Evolutionary conservation across 2,113 vertebrate genomes (phyloP), one percentile per base, ranked within the genome.

Genomic region (Pteronura brasiliensis): DNA sequence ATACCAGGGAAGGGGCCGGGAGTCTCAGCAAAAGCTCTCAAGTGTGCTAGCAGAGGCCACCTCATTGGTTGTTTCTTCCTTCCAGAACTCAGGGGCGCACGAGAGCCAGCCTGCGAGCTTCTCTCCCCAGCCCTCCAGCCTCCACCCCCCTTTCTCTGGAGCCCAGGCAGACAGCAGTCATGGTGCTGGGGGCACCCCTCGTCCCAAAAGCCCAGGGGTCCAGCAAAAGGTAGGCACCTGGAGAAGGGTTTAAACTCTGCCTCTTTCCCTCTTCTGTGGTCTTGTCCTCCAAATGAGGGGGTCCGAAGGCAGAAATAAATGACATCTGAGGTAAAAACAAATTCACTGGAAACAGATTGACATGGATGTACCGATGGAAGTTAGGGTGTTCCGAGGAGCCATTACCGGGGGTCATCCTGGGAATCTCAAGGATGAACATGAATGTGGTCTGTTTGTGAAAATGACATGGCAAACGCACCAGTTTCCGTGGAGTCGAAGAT

Each of bases 201-300:
- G 99, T 95, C 87, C 98, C 67, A 98, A 99, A 95, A 99, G 97
- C 97, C 98, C 98, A 74, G 95, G 94, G 34, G 93, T 99, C 71
- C 98, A 98, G 36, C 97, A 98, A 82, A 99, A 99, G 99, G 99
- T 99, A 98, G 93, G 89, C n/a, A 27, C 6, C 29, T 14, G 8
- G 12, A 52, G 21, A 65, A 71, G 85, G 9, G 4, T 29, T 76
- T 80, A 55, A 21, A 67, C n/a, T 65, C 84, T 39, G 13, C n/a
- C 74, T 82, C 31, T 42, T 36, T 76, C n/a, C 55, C 4, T 81
- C 52, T 69, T 59, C 76, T 71, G 18, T 67, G 59, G 10, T 13
- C 36, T 15, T n/a, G 3, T 90, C 9, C 7, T 88, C 49, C 34
- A n/a, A 27, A 29, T 52, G 8, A 49, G 71, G n/a, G 83, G 34